Base-by-base conservation (phyloP, 2,888 invertebrate species). In the Atethmia centrago region DNA sequence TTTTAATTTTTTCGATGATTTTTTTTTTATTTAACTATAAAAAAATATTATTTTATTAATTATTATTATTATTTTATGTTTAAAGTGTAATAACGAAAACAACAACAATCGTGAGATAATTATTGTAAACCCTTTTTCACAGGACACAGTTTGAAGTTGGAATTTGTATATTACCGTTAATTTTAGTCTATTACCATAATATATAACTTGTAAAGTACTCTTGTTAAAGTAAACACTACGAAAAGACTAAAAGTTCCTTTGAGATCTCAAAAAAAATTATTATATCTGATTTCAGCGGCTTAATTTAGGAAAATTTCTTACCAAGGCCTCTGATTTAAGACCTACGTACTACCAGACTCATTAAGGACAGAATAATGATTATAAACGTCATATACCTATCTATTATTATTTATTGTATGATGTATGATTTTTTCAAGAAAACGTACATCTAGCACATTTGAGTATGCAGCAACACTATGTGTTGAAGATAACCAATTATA, bases 181-280 rank as follows among this genome's bases (percentile, higher is more conserved):
- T 55, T 53, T 36, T 19, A 0, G n/a, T 74, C 8, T 8, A 21
- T 25, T 21, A 56, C 3, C 47, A 12, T 55, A 40, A 55, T 56
- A 0, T 63, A 36, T 55, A 36, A n/a, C 14, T 47, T 55, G 14
- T 55, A 42, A 76, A 66, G 16, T 47, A 47, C 45, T 47, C 19
- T 64, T 55, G 8, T 55, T 55, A n/a, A 55, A 47, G n/a, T 55
- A 66, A 76, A 74, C 7, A 42, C 77, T 67, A 31, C 21, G 12
- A 49, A n/a, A 47, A 31, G 5, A 47, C 31, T 47, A 31, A 67
- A 47, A 49, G 28, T 56, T 56, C 25, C 67, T 40, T n/a, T 9
- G 55, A 40, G 66, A 76, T 31, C 5, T 28, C 10, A 14, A 76
- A 31, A 8, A 55, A 76, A 75, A 66, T 76, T 40, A 40, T 65